Evolutionary conservation across 2,113 vertebrate species (phyloP).

Genomic region (Chamaetylas fuelleborni): DNA sequence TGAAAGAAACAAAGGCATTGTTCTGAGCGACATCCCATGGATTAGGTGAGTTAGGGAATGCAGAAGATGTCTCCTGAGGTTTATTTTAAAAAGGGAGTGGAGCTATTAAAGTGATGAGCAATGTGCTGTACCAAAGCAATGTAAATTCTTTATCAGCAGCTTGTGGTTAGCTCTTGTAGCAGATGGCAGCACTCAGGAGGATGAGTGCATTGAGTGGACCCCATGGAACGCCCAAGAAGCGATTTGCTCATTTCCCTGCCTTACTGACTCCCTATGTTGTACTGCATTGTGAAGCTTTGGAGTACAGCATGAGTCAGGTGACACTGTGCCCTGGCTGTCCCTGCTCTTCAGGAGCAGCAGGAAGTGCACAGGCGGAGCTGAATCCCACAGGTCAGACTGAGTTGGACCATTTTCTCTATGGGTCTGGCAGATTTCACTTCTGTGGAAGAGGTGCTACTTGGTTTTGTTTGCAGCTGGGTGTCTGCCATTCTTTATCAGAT

Average conservation of each 20-base stretch:
- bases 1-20: neutral
- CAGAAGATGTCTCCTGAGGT: neutral
- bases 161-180: neutral
- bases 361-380: neutral
- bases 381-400: neutral
- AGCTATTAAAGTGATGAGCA: neutral
- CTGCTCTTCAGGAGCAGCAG: neutral
- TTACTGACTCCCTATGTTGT: neutral
- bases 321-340: neutral
- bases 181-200: neutral
- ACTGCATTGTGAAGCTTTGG: accelerated
- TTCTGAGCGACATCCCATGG: neutral
- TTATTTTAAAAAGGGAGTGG: neutral
- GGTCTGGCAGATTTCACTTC: neutral
- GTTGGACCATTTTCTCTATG: neutral
- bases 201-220: neutral
- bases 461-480: neutral
- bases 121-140: neutral
- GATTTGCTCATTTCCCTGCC: neutral
- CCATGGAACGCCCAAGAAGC: neutral
- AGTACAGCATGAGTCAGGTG: neutral
- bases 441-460: neutral
- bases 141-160: neutral
- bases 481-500: neutral
- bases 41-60: neutral